phyloP scores from a whole-genome alignment of 2,888 invertebrate species.

The Volucella zonaria region DNA sequence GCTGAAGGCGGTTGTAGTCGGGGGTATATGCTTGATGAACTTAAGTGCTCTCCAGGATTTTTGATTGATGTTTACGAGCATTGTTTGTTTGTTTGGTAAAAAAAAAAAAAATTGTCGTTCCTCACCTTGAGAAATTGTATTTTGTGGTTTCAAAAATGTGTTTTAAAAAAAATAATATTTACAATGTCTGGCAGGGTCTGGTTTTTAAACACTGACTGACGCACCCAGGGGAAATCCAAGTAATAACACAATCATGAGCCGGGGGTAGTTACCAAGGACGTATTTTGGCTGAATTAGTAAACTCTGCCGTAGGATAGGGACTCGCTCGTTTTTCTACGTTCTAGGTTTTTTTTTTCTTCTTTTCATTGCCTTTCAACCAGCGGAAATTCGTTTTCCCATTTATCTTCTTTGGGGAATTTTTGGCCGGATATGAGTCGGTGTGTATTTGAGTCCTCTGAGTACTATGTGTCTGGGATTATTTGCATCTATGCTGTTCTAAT shows the following conservation, averaged over 20 bases:
- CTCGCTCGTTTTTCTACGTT: background rate
- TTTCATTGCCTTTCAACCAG: too few relatives aligned
- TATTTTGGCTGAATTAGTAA: background rate
- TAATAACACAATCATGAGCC: background rate
- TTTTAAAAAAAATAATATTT: background rate
- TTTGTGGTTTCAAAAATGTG: background rate
- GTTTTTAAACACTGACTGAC: background rate
- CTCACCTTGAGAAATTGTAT: background rate
- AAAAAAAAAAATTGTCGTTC: background rate
- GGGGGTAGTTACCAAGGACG: background rate
- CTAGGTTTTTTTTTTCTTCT: background rate
- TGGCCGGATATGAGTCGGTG: too few relatives aligned
- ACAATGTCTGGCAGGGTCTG: background rate
- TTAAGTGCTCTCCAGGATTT: constrained; percentile 30
- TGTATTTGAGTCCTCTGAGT: too few relatives aligned
- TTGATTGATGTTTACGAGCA: constrained; percentile 15
- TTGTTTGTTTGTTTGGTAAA: constrained; percentile 8
- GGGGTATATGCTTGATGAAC: background rate
- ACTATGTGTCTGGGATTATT: constrained; percentile 3
- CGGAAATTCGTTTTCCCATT: constrained; percentile 5
- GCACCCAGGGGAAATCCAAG: background rate
- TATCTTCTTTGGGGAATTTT: constrained; percentile 15
- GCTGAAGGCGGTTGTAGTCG: background rate
- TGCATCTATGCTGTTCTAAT: constrained; percentile 17
- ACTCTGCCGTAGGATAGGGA: background rate